Percentiles rank a stretch among this genome's conserved stretches.
These are phyloP conservation scores for Pseudobourletiella spinata DNA, from an alignment of 1,140 invertebrate genomes.

Conservation along the genomic window DNA sequence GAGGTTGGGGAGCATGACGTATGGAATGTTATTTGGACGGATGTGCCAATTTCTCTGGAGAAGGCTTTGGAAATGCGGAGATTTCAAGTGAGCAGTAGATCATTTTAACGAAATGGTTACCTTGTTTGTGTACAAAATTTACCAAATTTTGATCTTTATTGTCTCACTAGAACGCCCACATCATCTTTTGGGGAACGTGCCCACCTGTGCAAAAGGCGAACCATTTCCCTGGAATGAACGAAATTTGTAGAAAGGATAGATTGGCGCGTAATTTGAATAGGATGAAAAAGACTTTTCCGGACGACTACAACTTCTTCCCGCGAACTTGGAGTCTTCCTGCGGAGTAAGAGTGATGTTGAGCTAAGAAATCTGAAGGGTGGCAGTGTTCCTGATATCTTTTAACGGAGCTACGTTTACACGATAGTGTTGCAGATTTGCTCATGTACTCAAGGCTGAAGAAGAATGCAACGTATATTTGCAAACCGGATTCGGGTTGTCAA, in stretches of 20 bases:
- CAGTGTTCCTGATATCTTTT: too few species aligned
- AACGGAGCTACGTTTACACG: not conserved
- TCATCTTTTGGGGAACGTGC: constrained; percentile 11
- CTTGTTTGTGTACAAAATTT: not conserved
- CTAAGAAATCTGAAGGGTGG: constrained; percentile 1
- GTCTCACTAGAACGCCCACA: constrained; percentile 12
- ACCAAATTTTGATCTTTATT: too few species aligned
- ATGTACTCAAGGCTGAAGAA: constrained; percentile 49
- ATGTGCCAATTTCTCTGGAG: constrained; percentile 69
- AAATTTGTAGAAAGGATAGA: constrained; percentile 80
- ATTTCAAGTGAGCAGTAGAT: constrained; percentile 2
- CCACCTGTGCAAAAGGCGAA: constrained; percentile 62
- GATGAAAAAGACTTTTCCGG: constrained; percentile 73
- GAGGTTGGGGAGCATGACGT: constrained; percentile 67
- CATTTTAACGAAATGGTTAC: not conserved
- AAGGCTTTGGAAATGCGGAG: constrained; percentile 79
- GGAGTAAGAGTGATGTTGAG: constrained; percentile 51
- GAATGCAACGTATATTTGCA: constrained; percentile 74
- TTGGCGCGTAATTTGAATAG: constrained; percentile 73
- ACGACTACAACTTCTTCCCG: constrained; percentile 83
- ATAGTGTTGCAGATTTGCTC: constrained; percentile 13
- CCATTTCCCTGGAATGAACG: constrained; percentile 85
- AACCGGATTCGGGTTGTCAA: constrained; percentile 78
- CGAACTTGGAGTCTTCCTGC: constrained; percentile 87
- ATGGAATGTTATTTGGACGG: constrained; percentile 86